Evolutionary conservation across 2,888 invertebrate species (phyloP), one percentile per base, ranked within the genome.

Genomic region (Taenaris catops): DNA sequence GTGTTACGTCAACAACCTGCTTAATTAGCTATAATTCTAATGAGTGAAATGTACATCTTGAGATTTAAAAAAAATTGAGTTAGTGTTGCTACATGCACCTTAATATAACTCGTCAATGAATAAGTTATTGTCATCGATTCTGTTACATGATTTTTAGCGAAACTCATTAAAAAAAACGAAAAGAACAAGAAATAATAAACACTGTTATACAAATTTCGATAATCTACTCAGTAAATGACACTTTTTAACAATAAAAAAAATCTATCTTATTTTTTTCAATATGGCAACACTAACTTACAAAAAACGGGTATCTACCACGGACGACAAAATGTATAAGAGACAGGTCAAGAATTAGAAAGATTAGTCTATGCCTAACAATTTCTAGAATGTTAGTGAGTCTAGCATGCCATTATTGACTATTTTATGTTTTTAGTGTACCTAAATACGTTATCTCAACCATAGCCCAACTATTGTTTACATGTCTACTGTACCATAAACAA

Each of bases 351-450:
- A 26, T 40, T 34, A 26, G 32, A 33, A 49, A 41, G 41, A 35
- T 41, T 45, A 46, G 44, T 49, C 38, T 45, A 45, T 44, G 38
- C 44, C 52, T 51, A 52, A 34, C 51, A 46, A 49, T 49, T 45
- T 64, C 63, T 72, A 71, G 58, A 51, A 64, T 65, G 71, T 76
- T 80, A 79, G 76, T 79, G 65, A 70, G 49, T 62, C 78, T 80
- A 83, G 81, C 81, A 81, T 83, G 81, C 81, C 69, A 61, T 54
- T 68, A 47, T 69, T 51, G 46, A 56, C 69, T 71, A 71, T 62
- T 61, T 44, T 34, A 29, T 46, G 48, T 55, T 48, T 37, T 62
- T 57, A 59, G 58, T 64, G 50, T 63, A 58, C 66, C 57, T 66
- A 67, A 53, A 58, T 71, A 67, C 63, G 53, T 51, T 53, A 52